Evolutionary conservation across 2,888 invertebrate genomes (phyloP), one percentile per base, ranked within the genome.

Genomic region (Nycteola revayana): DNA sequence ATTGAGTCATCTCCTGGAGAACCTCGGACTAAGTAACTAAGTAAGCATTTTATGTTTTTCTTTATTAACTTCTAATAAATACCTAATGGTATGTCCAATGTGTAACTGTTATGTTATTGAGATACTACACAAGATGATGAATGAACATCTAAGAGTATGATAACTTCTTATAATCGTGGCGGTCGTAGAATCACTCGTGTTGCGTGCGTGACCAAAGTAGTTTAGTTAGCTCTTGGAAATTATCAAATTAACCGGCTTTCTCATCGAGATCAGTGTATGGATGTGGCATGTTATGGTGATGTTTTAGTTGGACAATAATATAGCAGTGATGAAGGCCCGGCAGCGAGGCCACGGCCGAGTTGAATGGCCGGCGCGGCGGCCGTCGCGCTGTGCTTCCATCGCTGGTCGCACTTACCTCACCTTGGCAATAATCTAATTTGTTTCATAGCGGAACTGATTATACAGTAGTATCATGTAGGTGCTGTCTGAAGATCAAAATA

Each of bases 351-450:
- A 67, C 67, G 66, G 56, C 47, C 52, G 83, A 75, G 87, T 87
- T 86, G 85, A 87, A 86, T 75, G 85, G 62, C 86, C 86, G 76
- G 68, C 58, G 65, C 65, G 50, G 57, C 59, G 62, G 71, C 61
- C 70, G 69, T 60, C 68, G 71, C 70, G 68, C 66, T 66, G 68
- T 67, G 70, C 79, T 72, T 72, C 72, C 73, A 73, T 71, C 73
- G 72, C 44, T 37, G 46, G 70, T 69, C 69, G 66, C 61, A 71
- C 71, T 75, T 74, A 75, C 74, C 76, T 81, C 74, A 77, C 80
- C 80, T 83, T 77, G 73, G 74, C 77, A 77, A 78, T 82, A 81
- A 77, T 75, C 75, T 72, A 65, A 77, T 76, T 75, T 71, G 72
- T 68, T 66, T 73, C 72, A 71, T 74, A 68, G 68, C 73, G 76